Base-by-base conservation (phyloP, 92 coral and sea anemone genomes). In the Virgularia gustaviana region DNA sequence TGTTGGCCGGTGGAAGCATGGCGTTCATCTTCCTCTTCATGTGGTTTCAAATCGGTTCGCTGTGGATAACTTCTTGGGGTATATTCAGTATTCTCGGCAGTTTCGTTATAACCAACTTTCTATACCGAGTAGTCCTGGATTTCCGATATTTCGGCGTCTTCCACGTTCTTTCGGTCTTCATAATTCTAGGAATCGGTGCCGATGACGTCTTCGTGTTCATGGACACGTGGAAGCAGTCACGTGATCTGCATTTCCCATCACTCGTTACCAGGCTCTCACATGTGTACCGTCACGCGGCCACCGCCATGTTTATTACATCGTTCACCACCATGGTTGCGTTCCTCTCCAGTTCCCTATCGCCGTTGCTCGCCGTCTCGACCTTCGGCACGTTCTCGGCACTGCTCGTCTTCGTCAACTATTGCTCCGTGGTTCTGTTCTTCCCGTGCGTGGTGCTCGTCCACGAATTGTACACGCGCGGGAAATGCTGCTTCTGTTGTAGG, bases 21-120 rank as follows among this genome's bases (percentile, higher is more conserved):
- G 86, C 90, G 22, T 90, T 90, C 38, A 90, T 90, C 19, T 90
- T 90, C 29, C 66, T 88, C 0, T 88, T 90, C 57, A 90, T 90
- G 97, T 70, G 88, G 53, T 85, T 88, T 41, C 97, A 90, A 62
- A 85, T 92, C 15, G 90, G 85, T 33, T 90, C 97, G 9, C 78
- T 89, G 1, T 90, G 97, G 97, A 90, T 90, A 44, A 90, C 97
- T 16, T 84, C 90, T 33, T 90, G 97, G 97, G 95, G 95, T 8
- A 92, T 90, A 6, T 88, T 90, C 61, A 88, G 97, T 43, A 90
- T 90, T 39, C 79, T 90, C 3, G 85, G 90, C 33, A 88, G 95
- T 41, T 90, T 90, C 63, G 88, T 90, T 36, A 92, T 92, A 27
- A 92, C 97, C 18, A 90, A 90, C 49, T 73, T 90, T 15, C 78